phyloP scores from a whole-genome alignment of 2,113 vertebrate genomes.

The Terrapene triunguis region DNA sequence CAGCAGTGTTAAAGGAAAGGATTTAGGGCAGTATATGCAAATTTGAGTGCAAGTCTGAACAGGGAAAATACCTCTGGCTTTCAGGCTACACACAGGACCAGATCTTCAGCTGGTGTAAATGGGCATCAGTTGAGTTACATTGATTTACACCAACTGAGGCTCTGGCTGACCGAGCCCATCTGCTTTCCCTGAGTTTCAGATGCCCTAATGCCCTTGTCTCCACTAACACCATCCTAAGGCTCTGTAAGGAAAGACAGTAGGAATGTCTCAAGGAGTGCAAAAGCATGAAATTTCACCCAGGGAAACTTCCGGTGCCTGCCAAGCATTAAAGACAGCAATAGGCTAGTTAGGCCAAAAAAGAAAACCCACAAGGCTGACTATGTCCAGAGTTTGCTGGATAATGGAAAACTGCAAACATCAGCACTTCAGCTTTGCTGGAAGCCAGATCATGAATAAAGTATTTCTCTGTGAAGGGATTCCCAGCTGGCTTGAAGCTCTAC shows the following conservation, averaged over 20 bases:
- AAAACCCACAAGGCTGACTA: neutral
- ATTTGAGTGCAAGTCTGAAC: neutral
- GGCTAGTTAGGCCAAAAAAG: neutral
- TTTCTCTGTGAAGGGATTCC: neutral
- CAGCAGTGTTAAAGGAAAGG: neutral
- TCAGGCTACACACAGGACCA: neutral
- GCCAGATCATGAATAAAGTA: neutral
- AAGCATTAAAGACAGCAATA: accelerated
- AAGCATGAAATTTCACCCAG: neutral
- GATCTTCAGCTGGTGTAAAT: neutral
- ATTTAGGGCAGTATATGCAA: neutral
- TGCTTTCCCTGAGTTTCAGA: neutral
- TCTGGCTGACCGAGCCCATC: neutral
- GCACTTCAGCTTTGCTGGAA: neutral
- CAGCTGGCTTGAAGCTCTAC: neutral
- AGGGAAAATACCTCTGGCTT: neutral
- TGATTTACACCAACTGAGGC: neutral
- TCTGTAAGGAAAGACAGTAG: neutral
- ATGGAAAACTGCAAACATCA: neutral
- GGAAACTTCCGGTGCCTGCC: neutral
- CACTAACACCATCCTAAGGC: neutral
- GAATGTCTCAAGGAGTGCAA: neutral
- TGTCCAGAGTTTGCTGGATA: neutral
- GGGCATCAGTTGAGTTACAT: neutral
- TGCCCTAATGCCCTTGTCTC: neutral